Base-by-base conservation (phyloP, 2,113 vertebrate species). In the Anolis carolinensis region DNA sequence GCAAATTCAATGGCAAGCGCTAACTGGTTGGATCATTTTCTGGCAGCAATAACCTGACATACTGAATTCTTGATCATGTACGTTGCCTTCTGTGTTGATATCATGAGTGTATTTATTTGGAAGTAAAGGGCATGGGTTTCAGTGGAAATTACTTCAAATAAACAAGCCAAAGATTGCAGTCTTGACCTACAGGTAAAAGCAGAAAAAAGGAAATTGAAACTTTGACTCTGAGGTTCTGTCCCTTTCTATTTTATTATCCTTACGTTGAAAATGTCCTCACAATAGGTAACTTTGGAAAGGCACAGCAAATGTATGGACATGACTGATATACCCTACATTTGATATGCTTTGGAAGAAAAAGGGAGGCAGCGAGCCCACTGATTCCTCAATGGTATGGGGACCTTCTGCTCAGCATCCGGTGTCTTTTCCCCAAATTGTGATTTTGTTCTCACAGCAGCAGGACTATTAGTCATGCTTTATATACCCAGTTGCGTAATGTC, bases 401-500 rank as follows among this genome's bases (percentile, higher is more conserved):
- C 88, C 89, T 93, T 92, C 92, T 91, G 90, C 89, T 92, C 89
- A 92, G 92, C 86, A 90, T 90, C 52, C 83, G 87, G 68, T 10
- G 72, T 89, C 93, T 94, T 91, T 89, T 8, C 78, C 79, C 65
- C 55, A 36, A 79, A 16, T 93, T 94, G 2, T 84, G 79, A 83
- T 86, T 88, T 20, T 87, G 75, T 72, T 87, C 86, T 80, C 92
- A 84, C 13, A 91, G 83, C 85, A 70, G 85, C 78, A 95, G 92
- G 91, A 92, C 86, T 87, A 93, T 95, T 93, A 95, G 84, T 95
- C 94, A 94, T 90, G 93, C 94, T 87, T 80, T 73, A 86, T 68
- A 90, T 65, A 90, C 92, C 16, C 55, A 87, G 93, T 93, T 96
- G 95, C 94, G 95, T 96, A 96, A 96, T 89, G 7, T 88, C 84